Conservation (phyloP, 2,797 vertebrate genomes). For the Parauchenoglanis ngamensis region DNA sequence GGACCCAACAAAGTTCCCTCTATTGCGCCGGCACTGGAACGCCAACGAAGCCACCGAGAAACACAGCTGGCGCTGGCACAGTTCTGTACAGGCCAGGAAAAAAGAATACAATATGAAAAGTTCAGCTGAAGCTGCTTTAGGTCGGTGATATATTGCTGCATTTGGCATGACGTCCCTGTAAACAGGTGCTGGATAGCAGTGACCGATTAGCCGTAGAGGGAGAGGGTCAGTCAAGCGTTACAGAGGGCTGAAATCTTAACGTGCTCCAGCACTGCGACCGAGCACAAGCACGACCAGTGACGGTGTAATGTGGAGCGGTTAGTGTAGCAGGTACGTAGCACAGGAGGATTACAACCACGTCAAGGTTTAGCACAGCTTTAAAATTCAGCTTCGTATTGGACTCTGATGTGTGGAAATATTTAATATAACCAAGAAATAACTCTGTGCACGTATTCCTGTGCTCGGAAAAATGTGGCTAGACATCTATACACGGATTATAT, state of each 20-base stretch:
- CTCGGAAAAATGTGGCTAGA: too few relatives aligned
- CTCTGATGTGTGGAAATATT: neutral
- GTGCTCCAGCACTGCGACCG: conserved; percentile 17
- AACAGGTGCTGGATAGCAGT: conserved; percentile 50
- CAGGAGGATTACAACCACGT: neutral
- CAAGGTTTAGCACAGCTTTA: neutral
- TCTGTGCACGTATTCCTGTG: neutral
- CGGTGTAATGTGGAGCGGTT: neutral
- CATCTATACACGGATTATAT: neutral
- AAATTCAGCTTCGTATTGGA: neutral
- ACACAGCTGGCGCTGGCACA: conserved; percentile 64
- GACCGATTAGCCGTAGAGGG: conserved; percentile 47
- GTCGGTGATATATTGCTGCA: conserved; percentile 41
- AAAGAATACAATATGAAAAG: neutral
- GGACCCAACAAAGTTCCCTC: conserved; percentile 71
- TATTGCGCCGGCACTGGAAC: conserved; percentile 62
- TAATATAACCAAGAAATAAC: neutral
- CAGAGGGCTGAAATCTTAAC: conserved; percentile 16
- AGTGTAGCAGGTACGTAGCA: neutral
- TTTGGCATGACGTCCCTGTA: conserved; percentile 54
- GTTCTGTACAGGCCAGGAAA: conserved; percentile 32
- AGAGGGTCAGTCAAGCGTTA: conserved; percentile 31
- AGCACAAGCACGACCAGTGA: neutral
- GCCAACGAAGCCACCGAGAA: conserved; percentile 71
- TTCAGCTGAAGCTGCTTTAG: conserved; percentile 1